Evolutionary conservation across 1,140 invertebrate genomes (phyloP).

Genomic region (Trachymyrmex cornetzi): DNA sequence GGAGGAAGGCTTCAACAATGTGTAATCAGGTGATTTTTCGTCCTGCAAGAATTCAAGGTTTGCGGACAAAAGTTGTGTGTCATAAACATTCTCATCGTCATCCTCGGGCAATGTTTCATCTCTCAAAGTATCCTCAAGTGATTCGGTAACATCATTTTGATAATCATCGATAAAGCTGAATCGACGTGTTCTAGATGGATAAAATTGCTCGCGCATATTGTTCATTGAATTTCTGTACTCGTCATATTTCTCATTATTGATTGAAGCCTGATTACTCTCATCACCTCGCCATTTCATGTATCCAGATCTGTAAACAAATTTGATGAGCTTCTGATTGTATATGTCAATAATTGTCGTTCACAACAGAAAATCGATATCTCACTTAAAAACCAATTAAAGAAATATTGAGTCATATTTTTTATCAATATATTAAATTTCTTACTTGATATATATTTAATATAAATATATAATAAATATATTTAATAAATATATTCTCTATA

Average conservation of each 20-base stretch:
- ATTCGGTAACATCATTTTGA: slow-evolving; percentile 26
- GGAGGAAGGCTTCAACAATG: background rate
- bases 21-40: slow-evolving; percentile 51
- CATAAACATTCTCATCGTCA: slow-evolving; percentile 21
- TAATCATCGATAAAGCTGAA: slow-evolving; percentile 46
- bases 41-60: slow-evolving; percentile 72
- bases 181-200: slow-evolving; percentile 61
- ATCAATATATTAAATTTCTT: background rate
- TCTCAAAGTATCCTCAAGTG: slow-evolving; percentile 28
- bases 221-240: slow-evolving; percentile 35
- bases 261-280: background rate
- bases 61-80: background rate
- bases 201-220: slow-evolving; percentile 23
- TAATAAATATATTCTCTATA: background rate
- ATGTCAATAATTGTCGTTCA: too few species aligned
- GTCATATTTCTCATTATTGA: slow-evolving; percentile 46
- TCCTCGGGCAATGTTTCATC: slow-evolving; percentile 27
- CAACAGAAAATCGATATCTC: slow-evolving; percentile 12
- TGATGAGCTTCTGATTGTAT: background rate
- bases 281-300: slow-evolving; percentile 13
- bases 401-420: background rate
- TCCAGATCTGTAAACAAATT: background rate
- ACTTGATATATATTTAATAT: background rate
- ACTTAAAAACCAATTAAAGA: background rate
- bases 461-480: background rate